Evolutionary conservation across 2,888 invertebrate species (phyloP), one percentile per base, ranked within the genome.

Genomic region (Sminthurides aquaticus): DNA sequence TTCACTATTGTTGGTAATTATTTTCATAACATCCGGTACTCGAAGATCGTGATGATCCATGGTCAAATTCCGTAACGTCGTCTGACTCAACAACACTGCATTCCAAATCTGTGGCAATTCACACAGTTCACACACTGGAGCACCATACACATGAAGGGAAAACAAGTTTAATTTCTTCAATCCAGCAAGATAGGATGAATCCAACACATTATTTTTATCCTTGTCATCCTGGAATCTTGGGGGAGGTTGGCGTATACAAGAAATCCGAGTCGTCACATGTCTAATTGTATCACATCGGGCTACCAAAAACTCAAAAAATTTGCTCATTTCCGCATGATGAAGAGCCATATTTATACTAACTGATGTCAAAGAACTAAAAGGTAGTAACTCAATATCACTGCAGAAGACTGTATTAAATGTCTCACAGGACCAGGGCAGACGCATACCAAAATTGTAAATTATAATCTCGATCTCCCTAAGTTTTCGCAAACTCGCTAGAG

Each of bases 381-480:
- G 29, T 2, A 64, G 26, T 3, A 8, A 3, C 15, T 52, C 15
- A 52, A 58, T 11, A 5, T 29, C 43, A 26, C 28, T 34, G 27
- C 55, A 55, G 59, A 60, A 65, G 28, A 65, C 34, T 5, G 59
- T 49, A 60, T 65, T 65, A 43, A 65, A 65, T 1, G 64, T 59
- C 54, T 54, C 43, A 27, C 58, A 64, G 15, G 26, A 27, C 59
- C 59, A 59, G 2, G 49, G 20, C 20, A 11, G 22, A 8, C 64
- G 48, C 20, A 56, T 34, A 15, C 66, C 65, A 65, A 74, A 71
- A 25, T 57, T 66, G 22, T 67, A 59, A 55, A 74, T 64, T 34
- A 67, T 68, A 54, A 74, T 62, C 62, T 74, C 70, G n/a, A 74
- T 60, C 22, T 62, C 59, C 34, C 67, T 64, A 11, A 74, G 57